Evolutionary conservation across 2,888 invertebrate species (phyloP).

Genomic region (Pycnomerus fuliginosus): DNA sequence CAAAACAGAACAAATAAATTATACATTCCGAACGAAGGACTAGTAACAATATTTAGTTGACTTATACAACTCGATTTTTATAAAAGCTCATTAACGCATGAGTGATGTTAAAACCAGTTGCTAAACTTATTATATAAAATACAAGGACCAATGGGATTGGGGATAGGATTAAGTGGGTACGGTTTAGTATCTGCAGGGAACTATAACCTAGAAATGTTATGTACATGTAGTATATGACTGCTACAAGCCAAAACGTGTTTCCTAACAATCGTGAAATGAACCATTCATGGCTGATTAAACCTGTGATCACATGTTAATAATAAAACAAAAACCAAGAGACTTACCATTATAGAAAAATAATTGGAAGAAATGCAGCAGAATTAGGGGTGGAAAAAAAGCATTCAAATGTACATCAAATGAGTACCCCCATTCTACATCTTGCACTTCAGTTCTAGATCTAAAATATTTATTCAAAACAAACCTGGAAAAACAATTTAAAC

Average conservation of each 20-base stretch:
- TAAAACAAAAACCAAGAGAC: slow-evolving; percentile 33
- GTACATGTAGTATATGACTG: slow-evolving; percentile 89
- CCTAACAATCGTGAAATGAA: slow-evolving; percentile 83
- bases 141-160: slow-evolving; percentile 78
- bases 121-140: slow-evolving; percentile 74
- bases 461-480: slow-evolving; percentile 77
- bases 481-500: slow-evolving; percentile 56
- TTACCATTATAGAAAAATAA: slow-evolving; percentile 83
- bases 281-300: slow-evolving; percentile 72
- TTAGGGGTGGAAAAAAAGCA: slow-evolving; percentile 94
- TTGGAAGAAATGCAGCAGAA: slow-evolving; percentile 90
- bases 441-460: slow-evolving; percentile 62
- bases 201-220: slow-evolving; percentile 97
- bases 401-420: slow-evolving; percentile 99
- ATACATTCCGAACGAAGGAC: slow-evolving; percentile 1
- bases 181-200: slow-evolving; percentile 83
- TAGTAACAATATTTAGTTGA: slow-evolving; percentile 43
- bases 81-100: slow-evolving; percentile 81
- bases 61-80: slow-evolving; percentile 72
- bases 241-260: slow-evolving; percentile 91
- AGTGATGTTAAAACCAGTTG: slow-evolving; percentile 82
- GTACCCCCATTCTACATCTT: slow-evolving; percentile 97
- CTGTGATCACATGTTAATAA: slow-evolving; percentile 56
- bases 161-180: slow-evolving; percentile 80
- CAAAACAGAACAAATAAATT: slow-evolving; percentile 14